phyloP scores from a whole-genome alignment of 2,113 vertebrate genomes.

The Calidris pygmaea region DNA sequence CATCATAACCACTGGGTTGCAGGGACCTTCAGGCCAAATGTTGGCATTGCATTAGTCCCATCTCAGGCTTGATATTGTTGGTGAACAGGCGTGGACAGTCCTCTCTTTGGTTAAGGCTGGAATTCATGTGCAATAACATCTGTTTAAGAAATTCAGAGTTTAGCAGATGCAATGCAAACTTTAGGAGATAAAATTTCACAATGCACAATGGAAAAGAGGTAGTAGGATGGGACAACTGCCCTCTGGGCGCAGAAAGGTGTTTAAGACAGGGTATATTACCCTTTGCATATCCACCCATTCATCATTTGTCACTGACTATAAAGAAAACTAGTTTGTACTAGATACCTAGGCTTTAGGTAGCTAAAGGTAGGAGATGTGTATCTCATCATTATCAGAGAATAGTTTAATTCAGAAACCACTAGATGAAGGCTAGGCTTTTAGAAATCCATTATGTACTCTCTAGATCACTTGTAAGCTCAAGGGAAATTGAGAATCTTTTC shows the following conservation, averaged over 20 bases:
- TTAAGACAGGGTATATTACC: not conserved
- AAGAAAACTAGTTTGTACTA: not conserved
- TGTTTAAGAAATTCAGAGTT: not conserved
- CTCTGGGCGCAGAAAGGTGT: not conserved
- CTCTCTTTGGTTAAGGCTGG: not conserved
- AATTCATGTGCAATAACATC: not conserved
- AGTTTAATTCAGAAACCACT: not conserved
- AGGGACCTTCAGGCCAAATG: not conserved
- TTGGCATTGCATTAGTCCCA: not conserved
- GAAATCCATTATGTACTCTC: not conserved
- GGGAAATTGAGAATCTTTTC: not conserved
- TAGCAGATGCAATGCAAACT: not conserved
- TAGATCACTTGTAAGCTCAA: not conserved
- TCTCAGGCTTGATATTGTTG: not conserved
- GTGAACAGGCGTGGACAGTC: not conserved
- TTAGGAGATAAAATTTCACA: not conserved
- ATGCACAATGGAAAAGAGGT: not conserved
- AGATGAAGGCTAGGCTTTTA: not conserved
- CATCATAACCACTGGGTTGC: not conserved
- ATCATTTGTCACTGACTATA: not conserved
- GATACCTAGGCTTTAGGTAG: not conserved
- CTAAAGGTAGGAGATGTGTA: not conserved
- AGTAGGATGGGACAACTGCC: not conserved
- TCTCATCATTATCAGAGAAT: not conserved
- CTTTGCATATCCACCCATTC: not conserved